These are phyloP conservation scores for Cotesia vestalis DNA, from an alignment of 1,140 invertebrate species.

Conservation along the genomic window DNA sequence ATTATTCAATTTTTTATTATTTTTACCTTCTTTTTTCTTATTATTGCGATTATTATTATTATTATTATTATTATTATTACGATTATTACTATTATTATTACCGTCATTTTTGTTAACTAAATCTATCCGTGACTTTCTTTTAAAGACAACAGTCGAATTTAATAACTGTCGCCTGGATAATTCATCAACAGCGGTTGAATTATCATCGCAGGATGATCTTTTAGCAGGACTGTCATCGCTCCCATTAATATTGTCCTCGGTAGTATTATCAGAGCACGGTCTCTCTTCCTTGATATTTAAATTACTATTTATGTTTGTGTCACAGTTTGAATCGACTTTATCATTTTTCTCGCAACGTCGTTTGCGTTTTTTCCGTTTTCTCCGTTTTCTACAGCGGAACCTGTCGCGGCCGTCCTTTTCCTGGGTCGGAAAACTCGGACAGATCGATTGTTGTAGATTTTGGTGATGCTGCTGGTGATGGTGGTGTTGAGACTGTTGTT, in stretches of 20 bases:
- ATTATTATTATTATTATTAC: conserved; percentile 33
- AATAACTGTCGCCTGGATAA: conserved; percentile 49
- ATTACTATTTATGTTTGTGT: conserved; percentile 10
- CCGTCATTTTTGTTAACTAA: conserved; percentile 26
- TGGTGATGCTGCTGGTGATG: conserved; percentile 46
- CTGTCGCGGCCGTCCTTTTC: conserved; percentile 54
- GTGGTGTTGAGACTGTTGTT: conserved; percentile 24
- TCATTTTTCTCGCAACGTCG: conserved; percentile 50
- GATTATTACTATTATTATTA: conserved; percentile 38
- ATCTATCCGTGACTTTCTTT: conserved; percentile 58
- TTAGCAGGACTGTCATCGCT: conserved; percentile 43
- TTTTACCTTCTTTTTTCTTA: conserved; percentile 35
- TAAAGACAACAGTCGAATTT: conserved; percentile 49
- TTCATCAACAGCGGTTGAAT: conserved; percentile 49
- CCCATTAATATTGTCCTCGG: conserved; percentile 1
- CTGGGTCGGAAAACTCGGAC: conserved; percentile 46
- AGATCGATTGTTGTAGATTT: conserved; percentile 48
- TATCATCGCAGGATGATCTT: conserved; percentile 57
- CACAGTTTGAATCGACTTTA: conserved; percentile 48
- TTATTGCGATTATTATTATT: not conserved
- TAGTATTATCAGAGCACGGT: not conserved
- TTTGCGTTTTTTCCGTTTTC: conserved; percentile 56
- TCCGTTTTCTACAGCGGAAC: conserved; percentile 55
- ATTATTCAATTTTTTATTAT: conserved; percentile 15
- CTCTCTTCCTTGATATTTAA: not conserved